phyloP scores from a whole-genome alignment of 2,113 vertebrate genomes.

The Ctenomys sociabilis region DNA sequence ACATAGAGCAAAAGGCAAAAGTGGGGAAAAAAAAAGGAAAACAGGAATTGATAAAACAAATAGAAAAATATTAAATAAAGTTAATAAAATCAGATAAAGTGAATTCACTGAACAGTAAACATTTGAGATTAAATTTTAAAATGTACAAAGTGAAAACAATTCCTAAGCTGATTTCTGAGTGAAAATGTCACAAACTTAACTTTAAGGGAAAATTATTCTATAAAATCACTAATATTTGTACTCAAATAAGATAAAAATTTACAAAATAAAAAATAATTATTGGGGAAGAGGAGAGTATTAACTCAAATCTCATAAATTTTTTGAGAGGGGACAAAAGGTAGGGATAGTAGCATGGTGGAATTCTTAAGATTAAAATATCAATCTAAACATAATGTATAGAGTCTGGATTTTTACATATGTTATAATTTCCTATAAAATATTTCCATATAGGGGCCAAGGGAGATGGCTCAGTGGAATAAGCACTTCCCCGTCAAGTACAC shows the following conservation, averaged over 20 bases:
- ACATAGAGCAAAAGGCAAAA: not conserved
- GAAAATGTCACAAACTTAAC: not conserved
- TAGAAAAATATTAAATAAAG: not conserved
- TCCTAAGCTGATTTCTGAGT: not conserved
- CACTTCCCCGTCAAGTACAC: too few relatives aligned
- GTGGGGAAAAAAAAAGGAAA: not conserved
- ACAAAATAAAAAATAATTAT: not conserved
- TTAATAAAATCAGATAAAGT: not conserved
- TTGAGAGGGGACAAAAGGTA: not conserved
- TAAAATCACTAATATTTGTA: not conserved
- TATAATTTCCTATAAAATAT: not conserved
- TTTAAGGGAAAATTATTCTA: not conserved
- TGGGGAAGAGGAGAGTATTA: too few relatives aligned
- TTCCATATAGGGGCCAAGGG: too few relatives aligned
- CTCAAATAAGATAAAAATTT: not conserved
- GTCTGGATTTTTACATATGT: not conserved
- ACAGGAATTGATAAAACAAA: not conserved
- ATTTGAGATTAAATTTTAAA: not conserved
- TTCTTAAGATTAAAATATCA: not conserved
- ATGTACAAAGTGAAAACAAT: not conserved
- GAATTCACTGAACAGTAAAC: not conserved
- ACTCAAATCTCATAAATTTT: not conserved
- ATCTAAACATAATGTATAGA: not conserved
- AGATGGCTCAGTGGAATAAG: too few relatives aligned
- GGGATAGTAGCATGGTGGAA: not conserved